Evolutionary conservation across 37 sponge, comb jelly and placozoan genomes (phyloP).

Genomic region (Lycopodina hypogea): DNA sequence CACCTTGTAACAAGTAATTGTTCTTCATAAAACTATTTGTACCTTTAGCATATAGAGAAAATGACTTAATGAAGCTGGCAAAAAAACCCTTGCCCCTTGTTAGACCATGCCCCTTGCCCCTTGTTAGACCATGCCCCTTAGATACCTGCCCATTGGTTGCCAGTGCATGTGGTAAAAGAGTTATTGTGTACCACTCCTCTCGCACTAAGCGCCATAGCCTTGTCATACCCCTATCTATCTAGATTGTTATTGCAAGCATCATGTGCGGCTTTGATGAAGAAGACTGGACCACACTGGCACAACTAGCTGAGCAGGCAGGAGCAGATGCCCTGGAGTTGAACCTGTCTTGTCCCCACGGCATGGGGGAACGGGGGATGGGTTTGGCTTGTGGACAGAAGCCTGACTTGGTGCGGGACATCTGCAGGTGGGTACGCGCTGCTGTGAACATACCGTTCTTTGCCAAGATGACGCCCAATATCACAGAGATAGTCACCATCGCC

Average conservation of each 20-base stretch:
- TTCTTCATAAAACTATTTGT: no score
- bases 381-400: slow-evolving; percentile 95
- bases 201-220: no score
- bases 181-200: no score
- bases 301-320: slow-evolving; percentile 79
- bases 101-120: no score
- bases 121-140: no score
- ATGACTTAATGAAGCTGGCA: no score
- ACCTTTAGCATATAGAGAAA: no score
- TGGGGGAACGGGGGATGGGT: slow-evolving; percentile 97
- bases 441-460: slow-evolving; percentile 95
- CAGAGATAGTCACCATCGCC: slow-evolving; percentile 39
- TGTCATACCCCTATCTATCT: no score
- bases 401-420: slow-evolving; percentile 84
- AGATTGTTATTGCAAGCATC: slow-evolving; percentile 91
- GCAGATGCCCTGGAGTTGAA: slow-evolving; percentile 96
- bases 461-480: slow-evolving; percentile 73
- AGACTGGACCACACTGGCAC: slow-evolving; percentile 81
- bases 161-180: no score
- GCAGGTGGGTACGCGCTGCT: slow-evolving; percentile 86
- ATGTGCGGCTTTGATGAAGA: slow-evolving; percentile 91
- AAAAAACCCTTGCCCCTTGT: no score
- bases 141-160: no score
- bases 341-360: slow-evolving; percentile 96
- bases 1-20: no score